Conservation (phyloP, 1,140 invertebrate species). For the Eufriesea mexicana region DNA sequence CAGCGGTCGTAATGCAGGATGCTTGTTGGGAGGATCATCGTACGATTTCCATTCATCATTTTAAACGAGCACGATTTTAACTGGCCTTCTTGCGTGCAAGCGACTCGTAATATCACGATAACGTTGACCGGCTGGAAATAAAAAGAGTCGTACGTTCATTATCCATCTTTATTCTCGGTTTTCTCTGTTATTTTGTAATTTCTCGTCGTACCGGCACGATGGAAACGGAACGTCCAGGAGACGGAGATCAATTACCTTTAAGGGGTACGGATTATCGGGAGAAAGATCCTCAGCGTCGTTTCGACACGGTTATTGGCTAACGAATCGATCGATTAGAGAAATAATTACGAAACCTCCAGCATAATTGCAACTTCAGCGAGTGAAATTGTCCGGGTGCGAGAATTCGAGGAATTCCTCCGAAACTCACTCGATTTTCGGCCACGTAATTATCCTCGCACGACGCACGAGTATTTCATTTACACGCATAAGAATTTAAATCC, state of each 20-base stretch:
- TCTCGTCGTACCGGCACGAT: too few species aligned
- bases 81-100: not conserved
- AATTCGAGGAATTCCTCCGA: too few species aligned
- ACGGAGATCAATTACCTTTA: not conserved
- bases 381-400: too few species aligned
- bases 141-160: not conserved
- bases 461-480: too few species aligned
- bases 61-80: constrained; percentile 12
- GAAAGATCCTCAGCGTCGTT: not conserved
- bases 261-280: not conserved
- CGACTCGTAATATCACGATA: not conserved
- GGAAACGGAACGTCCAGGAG: too few species aligned
- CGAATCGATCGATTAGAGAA: not conserved
- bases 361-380: too few species aligned
- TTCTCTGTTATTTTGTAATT: not conserved
- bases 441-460: too few species aligned
- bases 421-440: too few species aligned
- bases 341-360: too few species aligned
- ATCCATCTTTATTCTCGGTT: too few species aligned
- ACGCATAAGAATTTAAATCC: too few species aligned
- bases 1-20: not conserved
- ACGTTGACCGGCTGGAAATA: not conserved
- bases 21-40: not conserved
- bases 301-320: not conserved
- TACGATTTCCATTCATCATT: constrained; percentile 36